These are phyloP conservation scores for Trichechus manatus DNA, from an alignment of 2,113 vertebrate genomes.

Conservation along the genomic window DNA sequence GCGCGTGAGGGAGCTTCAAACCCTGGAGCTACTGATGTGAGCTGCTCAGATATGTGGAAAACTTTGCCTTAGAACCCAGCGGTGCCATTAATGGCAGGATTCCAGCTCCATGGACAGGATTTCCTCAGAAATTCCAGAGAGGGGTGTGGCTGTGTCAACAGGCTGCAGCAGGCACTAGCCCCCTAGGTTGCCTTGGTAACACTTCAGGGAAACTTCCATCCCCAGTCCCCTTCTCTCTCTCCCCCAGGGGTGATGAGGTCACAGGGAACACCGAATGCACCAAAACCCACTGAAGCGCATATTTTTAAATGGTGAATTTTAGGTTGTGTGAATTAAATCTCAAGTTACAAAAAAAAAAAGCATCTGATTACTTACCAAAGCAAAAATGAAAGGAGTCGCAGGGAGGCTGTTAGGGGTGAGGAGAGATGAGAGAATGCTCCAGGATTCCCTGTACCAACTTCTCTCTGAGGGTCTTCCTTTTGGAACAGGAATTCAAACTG, in stretches of 20 bases:
- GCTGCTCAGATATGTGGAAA: not conserved
- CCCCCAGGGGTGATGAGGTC: not conserved
- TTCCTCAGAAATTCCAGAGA: conserved; percentile 51
- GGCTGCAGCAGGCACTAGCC: not conserved
- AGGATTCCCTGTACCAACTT: not conserved
- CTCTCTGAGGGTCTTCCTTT: not conserved
- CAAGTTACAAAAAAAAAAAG: not conserved
- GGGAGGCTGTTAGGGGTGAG: not conserved
- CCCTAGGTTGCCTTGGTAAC: not conserved
- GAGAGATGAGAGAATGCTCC: not conserved
- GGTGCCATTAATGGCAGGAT: not conserved
- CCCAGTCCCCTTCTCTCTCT: not conserved
- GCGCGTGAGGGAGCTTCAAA: not conserved
- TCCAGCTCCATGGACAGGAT: not conserved
- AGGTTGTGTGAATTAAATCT: not conserved
- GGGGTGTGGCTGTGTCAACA: not conserved
- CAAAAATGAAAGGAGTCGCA: not conserved
- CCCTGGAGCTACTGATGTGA: not conserved
- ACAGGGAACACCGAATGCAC: fast-evolving
- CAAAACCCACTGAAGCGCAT: not conserved
- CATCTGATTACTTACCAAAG: not conserved
- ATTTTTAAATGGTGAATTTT: not conserved
- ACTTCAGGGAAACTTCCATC: not conserved
- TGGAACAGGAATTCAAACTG: not conserved
- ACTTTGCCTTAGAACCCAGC: not conserved